Percentiles rank a stretch among this genome's conserved stretches.
Evolutionary conservation across 2,113 vertebrate species (phyloP).

Genomic region (Hippocampus zosterae): DNA sequence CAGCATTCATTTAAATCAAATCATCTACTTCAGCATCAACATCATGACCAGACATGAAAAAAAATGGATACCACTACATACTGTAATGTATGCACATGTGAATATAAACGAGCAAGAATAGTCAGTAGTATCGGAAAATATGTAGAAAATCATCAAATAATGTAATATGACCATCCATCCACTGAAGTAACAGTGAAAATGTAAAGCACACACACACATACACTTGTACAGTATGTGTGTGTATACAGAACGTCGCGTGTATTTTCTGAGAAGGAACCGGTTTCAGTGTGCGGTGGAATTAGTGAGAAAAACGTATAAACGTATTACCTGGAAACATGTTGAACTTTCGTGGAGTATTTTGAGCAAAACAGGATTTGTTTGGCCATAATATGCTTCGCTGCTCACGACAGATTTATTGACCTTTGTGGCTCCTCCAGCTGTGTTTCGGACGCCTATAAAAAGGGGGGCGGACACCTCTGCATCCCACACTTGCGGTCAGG

Average conservation of each 20-base stretch:
- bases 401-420: constrained; percentile 49
- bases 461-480: neutral
- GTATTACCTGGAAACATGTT: constrained; percentile 35
- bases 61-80: too few species aligned
- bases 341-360: constrained; percentile 51
- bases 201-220: neutral
- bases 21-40: too few species aligned
- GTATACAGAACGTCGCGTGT: neutral
- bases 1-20: too few species aligned
- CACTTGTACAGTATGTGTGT: too few species aligned
- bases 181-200: neutral
- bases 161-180: too few species aligned
- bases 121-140: too few species aligned
- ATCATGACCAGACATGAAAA: too few species aligned
- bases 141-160: too few species aligned
- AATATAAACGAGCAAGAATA: too few species aligned
- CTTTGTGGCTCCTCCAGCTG: constrained; percentile 47
- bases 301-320: neutral
- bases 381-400: constrained; percentile 35
- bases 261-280: constrained; percentile 21
- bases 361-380: constrained; percentile 51
- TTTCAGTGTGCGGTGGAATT: constrained; percentile 30
- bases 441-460: constrained; percentile 52
- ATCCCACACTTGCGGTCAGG: constrained; percentile 36
- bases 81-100: too few species aligned